Percentiles rank a stretch among this genome's conserved stretches.
phyloP scores from a whole-genome alignment of 2,113 vertebrate species.

The Rhabdomys dilectus region DNA sequence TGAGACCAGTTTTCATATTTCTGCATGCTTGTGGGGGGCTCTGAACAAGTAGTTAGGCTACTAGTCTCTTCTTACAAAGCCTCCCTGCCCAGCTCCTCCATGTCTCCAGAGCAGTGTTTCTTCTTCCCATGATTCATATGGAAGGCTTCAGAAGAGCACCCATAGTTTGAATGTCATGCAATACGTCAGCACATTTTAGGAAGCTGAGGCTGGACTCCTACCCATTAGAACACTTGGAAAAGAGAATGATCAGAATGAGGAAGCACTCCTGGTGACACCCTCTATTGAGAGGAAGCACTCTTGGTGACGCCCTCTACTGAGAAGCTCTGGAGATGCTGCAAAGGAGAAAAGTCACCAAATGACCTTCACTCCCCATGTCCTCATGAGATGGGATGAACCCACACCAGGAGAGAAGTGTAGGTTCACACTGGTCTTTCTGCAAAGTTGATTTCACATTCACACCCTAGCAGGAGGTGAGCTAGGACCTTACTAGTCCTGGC shows the following conservation, averaged over 20 bases:
- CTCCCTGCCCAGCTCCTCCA: not conserved
- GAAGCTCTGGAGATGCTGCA: not conserved
- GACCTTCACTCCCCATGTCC: not conserved
- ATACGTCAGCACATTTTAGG: not conserved
- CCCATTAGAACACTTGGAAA: not conserved
- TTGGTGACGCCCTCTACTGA: fast-evolving
- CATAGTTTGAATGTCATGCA: not conserved
- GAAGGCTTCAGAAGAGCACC: not conserved
- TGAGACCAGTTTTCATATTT: not conserved
- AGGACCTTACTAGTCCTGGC: not conserved
- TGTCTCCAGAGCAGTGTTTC: not conserved
- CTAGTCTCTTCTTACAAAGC: not conserved
- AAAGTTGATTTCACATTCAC: not conserved
- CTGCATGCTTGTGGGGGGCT: not conserved
- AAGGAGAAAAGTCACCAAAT: not conserved
- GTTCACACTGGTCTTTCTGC: not conserved
- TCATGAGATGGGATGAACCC: too few relatives aligned
- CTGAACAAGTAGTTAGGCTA: not conserved
- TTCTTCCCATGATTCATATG: not conserved
- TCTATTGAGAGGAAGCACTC: not conserved
- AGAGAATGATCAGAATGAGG: not conserved
- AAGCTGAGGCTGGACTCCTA: not conserved
- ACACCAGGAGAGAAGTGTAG: not conserved
- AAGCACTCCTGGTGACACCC: fast-evolving
- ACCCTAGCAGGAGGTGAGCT: not conserved